Evolutionary conservation across 2,888 invertebrate genomes (phyloP).

Genomic region (Rugalucina vietnamica): DNA sequence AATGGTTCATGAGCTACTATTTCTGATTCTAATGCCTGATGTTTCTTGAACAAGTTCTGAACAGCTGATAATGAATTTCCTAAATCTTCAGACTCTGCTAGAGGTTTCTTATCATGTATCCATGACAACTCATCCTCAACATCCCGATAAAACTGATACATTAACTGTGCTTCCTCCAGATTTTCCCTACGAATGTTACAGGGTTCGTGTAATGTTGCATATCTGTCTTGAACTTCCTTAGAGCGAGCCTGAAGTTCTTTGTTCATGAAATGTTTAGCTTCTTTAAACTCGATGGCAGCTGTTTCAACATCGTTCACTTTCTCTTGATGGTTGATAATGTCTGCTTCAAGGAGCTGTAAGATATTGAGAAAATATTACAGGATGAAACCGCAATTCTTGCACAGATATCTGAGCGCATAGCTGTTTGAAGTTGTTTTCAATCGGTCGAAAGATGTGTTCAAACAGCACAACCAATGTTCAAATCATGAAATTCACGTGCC

Average conservation of each 20-base stretch:
- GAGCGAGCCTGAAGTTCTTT: slow-evolving; percentile 93
- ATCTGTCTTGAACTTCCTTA: slow-evolving; percentile 82
- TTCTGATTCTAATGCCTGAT: slow-evolving; percentile 94
- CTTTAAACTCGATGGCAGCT: slow-evolving; percentile 91
- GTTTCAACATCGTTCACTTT: slow-evolving; percentile 89
- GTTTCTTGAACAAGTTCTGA: slow-evolving; percentile 96
- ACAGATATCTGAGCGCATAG: no score
- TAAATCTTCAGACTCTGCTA: slow-evolving; percentile 90
- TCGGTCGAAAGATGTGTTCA: no score
- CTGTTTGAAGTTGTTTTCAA: no score
- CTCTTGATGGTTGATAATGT: slow-evolving; percentile 93
- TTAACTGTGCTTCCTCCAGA: slow-evolving; percentile 93
- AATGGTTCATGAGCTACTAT: slow-evolving; percentile 94
- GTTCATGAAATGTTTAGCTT: slow-evolving; percentile 94
- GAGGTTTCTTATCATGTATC: slow-evolving; percentile 91
- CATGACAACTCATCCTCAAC: slow-evolving; percentile 96
- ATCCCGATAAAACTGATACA: slow-evolving; percentile 96
- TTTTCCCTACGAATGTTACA: slow-evolving; percentile 96
- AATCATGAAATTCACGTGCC: no score
- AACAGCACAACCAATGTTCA: no score
- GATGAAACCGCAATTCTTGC: no score
- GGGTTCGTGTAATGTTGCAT: slow-evolving; percentile 92
- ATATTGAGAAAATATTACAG: slow-evolving; percentile 31
- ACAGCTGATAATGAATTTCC: slow-evolving; percentile 89
- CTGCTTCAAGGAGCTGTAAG: slow-evolving; percentile 90